phyloP scores from a whole-genome alignment of 2,113 vertebrate species.

The Halcyon senegalensis region DNA sequence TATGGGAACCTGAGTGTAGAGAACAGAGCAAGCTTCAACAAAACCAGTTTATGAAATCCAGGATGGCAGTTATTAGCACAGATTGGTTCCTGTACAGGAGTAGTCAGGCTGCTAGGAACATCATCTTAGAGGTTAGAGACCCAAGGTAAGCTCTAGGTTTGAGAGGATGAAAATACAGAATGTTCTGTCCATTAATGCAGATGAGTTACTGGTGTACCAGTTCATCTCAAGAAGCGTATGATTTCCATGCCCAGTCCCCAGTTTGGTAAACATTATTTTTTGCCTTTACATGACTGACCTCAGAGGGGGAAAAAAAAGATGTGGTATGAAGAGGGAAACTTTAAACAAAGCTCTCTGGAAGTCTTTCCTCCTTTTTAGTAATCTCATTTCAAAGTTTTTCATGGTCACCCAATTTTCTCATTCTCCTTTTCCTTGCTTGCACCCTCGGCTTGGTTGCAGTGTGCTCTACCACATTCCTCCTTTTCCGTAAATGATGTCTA shows the following conservation, averaged over 20 bases:
- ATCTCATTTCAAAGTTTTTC: neutral
- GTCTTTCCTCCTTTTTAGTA: neutral
- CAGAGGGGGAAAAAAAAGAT: neutral
- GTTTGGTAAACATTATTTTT: neutral
- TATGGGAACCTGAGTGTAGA: neutral
- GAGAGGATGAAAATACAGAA: neutral
- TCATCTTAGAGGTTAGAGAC: neutral
- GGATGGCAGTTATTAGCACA: neutral
- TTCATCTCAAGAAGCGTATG: neutral
- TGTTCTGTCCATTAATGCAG: neutral
- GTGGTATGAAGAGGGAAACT: neutral
- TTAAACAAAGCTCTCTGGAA: slow-evolving; percentile 4
- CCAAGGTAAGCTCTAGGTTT: neutral
- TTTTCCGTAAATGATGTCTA: neutral
- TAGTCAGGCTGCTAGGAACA: neutral
- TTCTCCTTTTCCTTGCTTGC: neutral
- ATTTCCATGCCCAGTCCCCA: neutral
- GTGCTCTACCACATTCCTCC: neutral
- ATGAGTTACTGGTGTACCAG: neutral
- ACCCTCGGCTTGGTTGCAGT: neutral
- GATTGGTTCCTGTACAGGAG: neutral
- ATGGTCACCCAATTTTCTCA: neutral
- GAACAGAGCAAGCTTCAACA: neutral
- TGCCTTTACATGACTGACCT: neutral
- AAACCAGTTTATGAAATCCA: neutral